Evolutionary conservation across 1,140 invertebrate genomes (phyloP).

Genomic region (Pinna nobilis): DNA sequence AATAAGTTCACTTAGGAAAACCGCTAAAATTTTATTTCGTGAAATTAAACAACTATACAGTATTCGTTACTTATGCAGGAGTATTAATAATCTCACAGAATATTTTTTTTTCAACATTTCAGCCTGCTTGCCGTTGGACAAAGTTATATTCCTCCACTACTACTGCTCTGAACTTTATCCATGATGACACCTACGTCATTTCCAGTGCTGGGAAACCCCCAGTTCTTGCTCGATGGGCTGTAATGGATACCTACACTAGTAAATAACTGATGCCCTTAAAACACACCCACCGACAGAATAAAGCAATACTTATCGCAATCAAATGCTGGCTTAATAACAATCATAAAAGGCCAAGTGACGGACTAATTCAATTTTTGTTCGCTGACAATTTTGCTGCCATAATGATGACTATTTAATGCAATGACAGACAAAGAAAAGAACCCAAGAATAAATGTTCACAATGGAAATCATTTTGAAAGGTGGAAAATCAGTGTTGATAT

Average conservation of each 20-base stretch:
- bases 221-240: constrained; percentile 90
- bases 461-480: too few species aligned
- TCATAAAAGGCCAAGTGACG: too few species aligned
- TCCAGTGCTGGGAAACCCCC: constrained; percentile 90
- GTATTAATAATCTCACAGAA: not conserved
- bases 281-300: not conserved
- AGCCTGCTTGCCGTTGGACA: constrained; percentile 54
- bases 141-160: constrained; percentile 88
- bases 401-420: too few species aligned
- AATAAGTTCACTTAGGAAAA: too few species aligned
- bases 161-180: constrained; percentile 79
- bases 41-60: not conserved
- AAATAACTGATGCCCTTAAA: not conserved
- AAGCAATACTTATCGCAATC: too few species aligned
- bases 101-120: constrained; percentile 14
- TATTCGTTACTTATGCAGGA: not conserved
- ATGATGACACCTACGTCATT: constrained; percentile 83
- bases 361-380: too few species aligned
- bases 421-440: too few species aligned
- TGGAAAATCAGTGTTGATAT: too few species aligned
- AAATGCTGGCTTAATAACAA: too few species aligned
- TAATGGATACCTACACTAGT: constrained; percentile 38
- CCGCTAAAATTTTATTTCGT: not conserved
- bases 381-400: too few species aligned
- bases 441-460: too few species aligned